These are phyloP conservation scores for Trachythela sp. DNA, from an alignment of 64 coral and sea anemone species.

Conservation along the genomic window DNA sequence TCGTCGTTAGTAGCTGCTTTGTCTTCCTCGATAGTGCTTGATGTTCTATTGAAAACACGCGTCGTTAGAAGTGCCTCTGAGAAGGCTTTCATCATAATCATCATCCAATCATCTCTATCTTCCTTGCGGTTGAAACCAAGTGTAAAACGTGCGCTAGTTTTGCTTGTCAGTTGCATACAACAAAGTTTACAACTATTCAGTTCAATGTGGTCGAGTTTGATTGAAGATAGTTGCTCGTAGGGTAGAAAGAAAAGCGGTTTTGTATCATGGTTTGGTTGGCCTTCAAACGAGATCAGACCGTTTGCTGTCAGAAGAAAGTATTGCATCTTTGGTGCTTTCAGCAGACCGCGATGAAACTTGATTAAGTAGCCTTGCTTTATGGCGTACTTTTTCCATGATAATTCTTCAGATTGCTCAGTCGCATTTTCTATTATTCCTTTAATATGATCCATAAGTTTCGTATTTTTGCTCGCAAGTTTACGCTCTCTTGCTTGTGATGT, in stretches of 20 bases:
- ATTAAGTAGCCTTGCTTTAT: background rate
- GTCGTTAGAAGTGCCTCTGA: background rate
- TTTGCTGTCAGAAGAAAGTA: background rate
- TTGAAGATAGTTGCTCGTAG: background rate
- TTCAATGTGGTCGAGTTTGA: background rate
- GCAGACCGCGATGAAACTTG: background rate
- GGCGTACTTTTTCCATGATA: background rate
- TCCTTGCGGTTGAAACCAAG: background rate
- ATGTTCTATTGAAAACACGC: background rate
- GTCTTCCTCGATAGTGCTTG: background rate
- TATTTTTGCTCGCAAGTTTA: too few species aligned
- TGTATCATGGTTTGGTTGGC: background rate
- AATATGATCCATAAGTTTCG: too few species aligned
- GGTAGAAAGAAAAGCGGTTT: background rate
- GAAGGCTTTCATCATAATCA: background rate
- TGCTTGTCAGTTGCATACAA: background rate
- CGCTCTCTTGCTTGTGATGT: too few species aligned
- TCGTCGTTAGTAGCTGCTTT: background rate
- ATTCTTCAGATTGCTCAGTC: background rate
- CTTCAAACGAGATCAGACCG: background rate
- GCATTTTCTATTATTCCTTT: background rate
- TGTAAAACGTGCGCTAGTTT: background rate
- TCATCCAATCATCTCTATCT: slow-evolving; percentile 4
- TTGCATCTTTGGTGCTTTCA: slow-evolving; percentile 1
- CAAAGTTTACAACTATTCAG: background rate